Evolutionary conservation across 2,888 invertebrate species (phyloP), one percentile per base, ranked within the genome.

Genomic region (Cyclophora albipunctata): DNA sequence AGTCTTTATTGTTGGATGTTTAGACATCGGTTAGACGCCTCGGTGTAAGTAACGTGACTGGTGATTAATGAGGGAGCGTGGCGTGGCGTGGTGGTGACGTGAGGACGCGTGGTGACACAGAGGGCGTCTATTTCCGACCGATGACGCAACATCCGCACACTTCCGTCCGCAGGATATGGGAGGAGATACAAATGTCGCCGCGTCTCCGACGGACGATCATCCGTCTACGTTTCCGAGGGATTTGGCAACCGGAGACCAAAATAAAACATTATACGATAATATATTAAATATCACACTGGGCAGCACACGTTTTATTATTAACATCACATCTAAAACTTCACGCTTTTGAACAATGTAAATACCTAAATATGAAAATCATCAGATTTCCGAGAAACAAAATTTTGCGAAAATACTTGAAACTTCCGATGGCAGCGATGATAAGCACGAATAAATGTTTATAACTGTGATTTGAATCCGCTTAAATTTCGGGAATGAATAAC

Each of bases 71-170:
- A 59, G 54, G 59, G 53, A 49, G 54, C 51, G 52, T 33, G 46
- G 37, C 37, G 20, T 20, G 20, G 20, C 20, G 20, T 20, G 20
- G 57, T 52, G 59, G 58, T 69, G 69, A 68, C 63, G 69, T 66
- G 71, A 61, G 64, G 67, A 63, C 63, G 69, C 63, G 65, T 74
- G 37, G 67, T 84, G 85, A 84, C 84, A 84, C 82, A 86, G 82
- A 84, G 83, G 81, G 82, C 82, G 82, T 75, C 73, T 81, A 83
- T 85, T 84, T 87, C 87, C 86, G 85, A 69, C 71, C 65, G 76
- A 59, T 87, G 86, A 87, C 85, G 85, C 78, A 83, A 87, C 80
- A 77, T 84, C 84, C 85, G 76, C 72, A 59, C 71, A 69, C 75
- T 84, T 85, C 85, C 84, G 81, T 71, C 72, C 78, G 76, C 82